A percentile compares a stretch with the other conserved stretches of the same genome.
Conservation (phyloP, 2,113 vertebrate species). For the Hystrix cristata region DNA sequence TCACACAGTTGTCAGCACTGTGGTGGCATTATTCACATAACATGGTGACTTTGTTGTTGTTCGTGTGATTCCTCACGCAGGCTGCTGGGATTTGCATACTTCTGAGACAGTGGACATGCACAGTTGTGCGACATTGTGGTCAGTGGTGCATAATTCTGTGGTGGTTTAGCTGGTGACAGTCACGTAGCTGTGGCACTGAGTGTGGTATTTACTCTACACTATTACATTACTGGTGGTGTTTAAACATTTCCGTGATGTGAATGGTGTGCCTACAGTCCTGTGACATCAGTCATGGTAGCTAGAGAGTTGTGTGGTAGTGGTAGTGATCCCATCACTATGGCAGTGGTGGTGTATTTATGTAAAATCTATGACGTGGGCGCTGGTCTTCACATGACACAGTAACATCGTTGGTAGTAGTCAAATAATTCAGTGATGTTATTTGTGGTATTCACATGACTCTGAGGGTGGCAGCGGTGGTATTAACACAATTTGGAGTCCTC, state of each 20-base stretch:
- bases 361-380: not conserved
- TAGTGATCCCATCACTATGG: not conserved
- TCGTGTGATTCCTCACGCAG: not conserved
- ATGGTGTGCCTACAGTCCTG: not conserved
- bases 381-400: not conserved
- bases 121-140: not conserved
- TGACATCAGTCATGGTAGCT: not conserved
- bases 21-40: too few relatives aligned
- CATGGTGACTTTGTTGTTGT: not conserved
- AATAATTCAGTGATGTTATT: not conserved
- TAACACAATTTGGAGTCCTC: not conserved
- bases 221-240: too few relatives aligned
- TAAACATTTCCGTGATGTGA: not conserved
- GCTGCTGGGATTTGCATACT: not conserved
- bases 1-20: not conserved
- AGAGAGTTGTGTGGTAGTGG: not conserved
- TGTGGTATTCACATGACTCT: not conserved
- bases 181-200: not conserved
- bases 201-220: not conserved
- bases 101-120: too few relatives aligned
- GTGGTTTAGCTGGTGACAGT: not conserved
- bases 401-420: not conserved
- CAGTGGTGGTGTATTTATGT: not conserved
- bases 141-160: not conserved
- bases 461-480: not conserved